These are phyloP conservation scores for Tonatia bakeri DNA, from an alignment of 2,113 vertebrate species.

Conservation along the genomic window DNA sequence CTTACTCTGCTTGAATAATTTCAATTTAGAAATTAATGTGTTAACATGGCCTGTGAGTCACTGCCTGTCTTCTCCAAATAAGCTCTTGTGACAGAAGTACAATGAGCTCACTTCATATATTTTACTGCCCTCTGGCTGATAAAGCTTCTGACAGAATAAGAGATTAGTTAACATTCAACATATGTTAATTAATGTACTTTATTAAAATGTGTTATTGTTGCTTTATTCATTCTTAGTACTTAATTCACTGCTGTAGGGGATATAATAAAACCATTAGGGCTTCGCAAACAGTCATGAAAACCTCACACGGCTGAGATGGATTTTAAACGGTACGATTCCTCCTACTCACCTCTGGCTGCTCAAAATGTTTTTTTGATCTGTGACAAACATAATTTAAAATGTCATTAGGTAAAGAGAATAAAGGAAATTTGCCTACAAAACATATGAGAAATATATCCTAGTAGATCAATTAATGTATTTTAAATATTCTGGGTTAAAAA, in stretches of 20 bases:
- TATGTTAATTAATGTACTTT: conserved; percentile 65
- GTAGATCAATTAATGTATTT: neutral
- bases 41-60: conserved; percentile 13
- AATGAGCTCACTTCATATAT: neutral
- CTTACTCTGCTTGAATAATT: conserved; percentile 59
- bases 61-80: neutral
- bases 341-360: neutral
- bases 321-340: conserved; percentile 8
- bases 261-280: conserved; percentile 39
- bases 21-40: conserved; percentile 57
- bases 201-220: conserved; percentile 64
- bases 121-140: conserved; percentile 55
- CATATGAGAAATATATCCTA: neutral
- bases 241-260: conserved; percentile 58
- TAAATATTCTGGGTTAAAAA: conserved; percentile 6
- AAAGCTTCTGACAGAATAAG: conserved; percentile 41
- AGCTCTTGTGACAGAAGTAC: neutral
- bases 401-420: neutral
- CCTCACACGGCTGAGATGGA: neutral
- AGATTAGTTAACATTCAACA: conserved; percentile 52
- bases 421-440: neutral
- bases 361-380: conserved; percentile 35
- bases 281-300: conserved; percentile 42
- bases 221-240: conserved; percentile 41
- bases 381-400: conserved; percentile 32